These are phyloP conservation scores for Plestiodon gilberti DNA, from an alignment of 2,113 vertebrate genomes.

Conservation along the genomic window DNA sequence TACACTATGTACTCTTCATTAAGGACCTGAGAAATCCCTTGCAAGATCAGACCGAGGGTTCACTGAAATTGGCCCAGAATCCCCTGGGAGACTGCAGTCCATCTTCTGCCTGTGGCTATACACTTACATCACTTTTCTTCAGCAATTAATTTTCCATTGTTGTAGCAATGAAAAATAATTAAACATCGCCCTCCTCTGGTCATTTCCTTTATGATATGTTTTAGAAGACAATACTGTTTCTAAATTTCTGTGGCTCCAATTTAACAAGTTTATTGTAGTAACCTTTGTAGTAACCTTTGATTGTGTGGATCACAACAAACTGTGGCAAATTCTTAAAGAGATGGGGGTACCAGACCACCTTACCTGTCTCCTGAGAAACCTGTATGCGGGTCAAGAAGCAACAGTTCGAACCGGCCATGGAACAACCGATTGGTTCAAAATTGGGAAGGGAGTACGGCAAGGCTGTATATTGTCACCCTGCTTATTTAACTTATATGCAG, in stretches of 20 bases:
- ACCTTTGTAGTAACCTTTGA: too few relatives aligned
- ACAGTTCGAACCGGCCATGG: too few relatives aligned
- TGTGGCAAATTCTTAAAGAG: too few relatives aligned
- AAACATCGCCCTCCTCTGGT: conserved; percentile 8
- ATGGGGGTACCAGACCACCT: too few relatives aligned
- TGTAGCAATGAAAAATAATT: background rate
- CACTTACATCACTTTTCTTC: background rate
- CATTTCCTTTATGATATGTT: background rate
- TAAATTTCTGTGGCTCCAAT: background rate
- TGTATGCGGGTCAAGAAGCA: too few relatives aligned
- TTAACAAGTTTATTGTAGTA: background rate
- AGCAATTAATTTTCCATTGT: background rate
- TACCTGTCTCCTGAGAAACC: too few relatives aligned
- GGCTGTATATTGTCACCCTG: too few relatives aligned
- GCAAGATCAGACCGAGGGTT: background rate
- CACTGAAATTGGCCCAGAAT: background rate
- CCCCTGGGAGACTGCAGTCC: too few relatives aligned
- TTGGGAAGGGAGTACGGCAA: too few relatives aligned
- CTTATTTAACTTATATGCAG: too few relatives aligned
- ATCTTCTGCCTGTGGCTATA: background rate
- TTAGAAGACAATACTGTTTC: background rate
- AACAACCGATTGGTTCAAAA: too few relatives aligned
- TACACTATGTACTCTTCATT: background rate
- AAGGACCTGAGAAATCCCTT: background rate
- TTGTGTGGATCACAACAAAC: too few relatives aligned